Base-by-base conservation (phyloP, 2,888 invertebrate genomes). In the Lomographa bimaculata region DNA sequence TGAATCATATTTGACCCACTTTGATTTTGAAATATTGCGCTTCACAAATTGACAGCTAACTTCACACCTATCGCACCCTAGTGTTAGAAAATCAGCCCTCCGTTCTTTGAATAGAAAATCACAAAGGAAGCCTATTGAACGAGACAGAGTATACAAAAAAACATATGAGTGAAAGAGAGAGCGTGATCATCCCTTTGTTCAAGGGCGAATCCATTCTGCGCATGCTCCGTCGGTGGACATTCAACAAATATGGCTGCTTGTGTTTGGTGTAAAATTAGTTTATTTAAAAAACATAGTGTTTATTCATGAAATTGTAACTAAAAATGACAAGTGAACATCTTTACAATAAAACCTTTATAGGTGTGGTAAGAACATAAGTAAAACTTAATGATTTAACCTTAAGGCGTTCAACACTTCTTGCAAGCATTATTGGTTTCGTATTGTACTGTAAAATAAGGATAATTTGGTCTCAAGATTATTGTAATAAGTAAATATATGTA, bases 181-280 rank as follows among this genome's bases (percentile, higher is more conserved):
- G 21, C 25, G 56, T 5, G 50, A 50, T 51, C 74, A 76, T 73
- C 81, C 84, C 83, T 73, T 63, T 63, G 50, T 46, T 49, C 61
- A 68, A 49, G 79, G 79, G 66, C 68, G 58, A 60, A 50, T 53
- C 44, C 20, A 39, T 23, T 62, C 38, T 57, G 69, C 85, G 85
- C 87, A 76, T 77, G 86, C 75, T 70, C 57, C n/a, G n/a, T n/a
- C n/a, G 54, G 57, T 49, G 26, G 56, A 64, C 78, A 79, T 79
- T 81, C 65, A 57, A 60, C 55, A 69, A 87, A 87, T 59, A 87
- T 87, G 87, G 87, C 87, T 78, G 78, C 73, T 66, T 38, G 71
- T 71, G 78, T 69, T 67, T 54, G 63, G 62, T 61, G 57, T 43
- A 41, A 54, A 65, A 72, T 71, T 72, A 55, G 55, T 60, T 65